Evolutionary conservation across 2,113 vertebrate species (phyloP), one percentile per base, ranked within the genome.

Genomic region (Oenanthe oenanthe): DNA sequence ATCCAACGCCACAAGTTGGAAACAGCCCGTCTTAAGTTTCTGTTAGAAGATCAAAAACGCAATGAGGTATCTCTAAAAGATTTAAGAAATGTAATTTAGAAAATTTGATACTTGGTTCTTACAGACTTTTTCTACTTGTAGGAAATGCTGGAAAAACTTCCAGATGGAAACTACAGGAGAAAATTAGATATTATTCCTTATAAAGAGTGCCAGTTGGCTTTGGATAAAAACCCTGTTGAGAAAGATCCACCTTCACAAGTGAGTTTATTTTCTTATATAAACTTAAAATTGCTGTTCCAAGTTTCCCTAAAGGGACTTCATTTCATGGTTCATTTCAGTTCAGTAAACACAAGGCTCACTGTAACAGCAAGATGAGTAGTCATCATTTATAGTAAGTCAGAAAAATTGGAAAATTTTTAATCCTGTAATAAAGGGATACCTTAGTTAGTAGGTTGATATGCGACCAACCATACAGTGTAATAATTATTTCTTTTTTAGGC

Each of bases 1-100:
- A 97, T 98, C 50, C 99, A 99, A 97, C 97, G 99, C 81, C 98
- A 98, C 94, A 98, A 98, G 36, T 96, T 99, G 43, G 98, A 98
- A 34, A 96, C 98, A 19, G 97, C 96, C 2, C 98, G 99, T 31
- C 97, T 96, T 13, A 97, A 93, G 26, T 99, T 99, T 82, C 97
- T 99, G 0, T 94, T 89, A 19, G 95, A 98, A 38, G 99, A 99
- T 60, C 84, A 97, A 90, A 97, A 97, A 68, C 86, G 4, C 66
- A 93, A 97, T 3, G 97, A 98, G 98, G 99, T 99, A 96, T 36
- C 32, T 83, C 73, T 45, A 50, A 85, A 85, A 71, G 5, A n/a
- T 66, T 24, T 73, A 50, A 76, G 21, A 76, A 56, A 61, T 38
- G 4, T n/a, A 31, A 26, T 62, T 24, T 45, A 71, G 54, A 36